Percentiles rank a stretch among this genome's conserved stretches.
These are phyloP conservation scores for Bacillus rossius DNA, from an alignment of 1,140 invertebrate species.

Conservation along the genomic window DNA sequence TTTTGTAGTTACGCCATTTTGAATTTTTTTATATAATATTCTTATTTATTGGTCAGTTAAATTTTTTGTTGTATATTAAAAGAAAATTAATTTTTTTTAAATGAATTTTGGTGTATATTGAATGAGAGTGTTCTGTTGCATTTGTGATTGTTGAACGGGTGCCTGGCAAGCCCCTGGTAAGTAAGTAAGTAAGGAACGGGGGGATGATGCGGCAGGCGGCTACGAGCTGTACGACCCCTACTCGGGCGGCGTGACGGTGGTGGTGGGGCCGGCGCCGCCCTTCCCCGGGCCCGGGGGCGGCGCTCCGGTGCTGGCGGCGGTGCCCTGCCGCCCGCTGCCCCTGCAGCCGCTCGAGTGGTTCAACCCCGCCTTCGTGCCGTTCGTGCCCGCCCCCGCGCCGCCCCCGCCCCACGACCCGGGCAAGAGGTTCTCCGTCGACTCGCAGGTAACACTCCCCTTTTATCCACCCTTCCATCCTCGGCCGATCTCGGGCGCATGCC, in stretches of 20 bases:
- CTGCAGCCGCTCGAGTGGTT: conserved; percentile 46
- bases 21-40: no score
- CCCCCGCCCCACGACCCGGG: conserved; percentile 16
- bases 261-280: conserved; percentile 13
- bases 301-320: conserved; percentile 38
- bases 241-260: conserved; percentile 11
- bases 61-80: no score
- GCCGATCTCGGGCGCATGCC: neutral
- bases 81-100: no score
- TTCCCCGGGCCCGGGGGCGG: conserved; percentile 4
- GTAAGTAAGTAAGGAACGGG: no score
- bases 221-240: conserved; percentile 17
- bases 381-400: conserved; percentile 8
- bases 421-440: conserved; percentile 32
- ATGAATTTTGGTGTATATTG: no score
- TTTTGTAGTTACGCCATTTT: no score
- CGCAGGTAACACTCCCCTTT: no score
- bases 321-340: conserved; percentile 43
- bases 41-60: no score
- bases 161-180: no score
- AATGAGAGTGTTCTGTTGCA: no score
- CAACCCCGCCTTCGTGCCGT: conserved; percentile 36
- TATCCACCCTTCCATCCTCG: no score
- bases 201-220: conserved; percentile 7
- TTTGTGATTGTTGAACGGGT: no score